Evolutionary conservation across 2,888 invertebrate species (phyloP).

Genomic region (Colostygia pectinataria): DNA sequence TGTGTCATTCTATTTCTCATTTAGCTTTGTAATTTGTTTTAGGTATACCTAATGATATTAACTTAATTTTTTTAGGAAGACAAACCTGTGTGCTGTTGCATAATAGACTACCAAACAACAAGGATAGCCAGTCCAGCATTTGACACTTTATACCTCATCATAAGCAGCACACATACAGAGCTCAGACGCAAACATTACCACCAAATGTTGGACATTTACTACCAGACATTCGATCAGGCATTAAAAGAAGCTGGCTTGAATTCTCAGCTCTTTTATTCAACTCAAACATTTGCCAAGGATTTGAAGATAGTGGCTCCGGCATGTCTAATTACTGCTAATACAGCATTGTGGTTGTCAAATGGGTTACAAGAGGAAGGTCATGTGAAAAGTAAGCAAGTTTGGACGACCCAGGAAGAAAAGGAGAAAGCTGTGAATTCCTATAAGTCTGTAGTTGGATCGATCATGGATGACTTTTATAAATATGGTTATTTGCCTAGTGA

Average conservation of each 20-base stretch:
- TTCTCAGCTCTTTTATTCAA: constrained; percentile 48
- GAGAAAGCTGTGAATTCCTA: constrained; percentile 50
- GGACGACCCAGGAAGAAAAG: constrained; percentile 50
- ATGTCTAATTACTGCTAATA: constrained; percentile 67
- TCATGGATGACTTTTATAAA: constrained; percentile 60
- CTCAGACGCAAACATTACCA: constrained; percentile 49
- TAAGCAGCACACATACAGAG: constrained; percentile 56
- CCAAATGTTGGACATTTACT: constrained; percentile 57
- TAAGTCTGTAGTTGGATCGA: constrained; percentile 51
- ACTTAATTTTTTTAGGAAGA: constrained; percentile 50
- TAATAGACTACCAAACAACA: constrained; percentile 72
- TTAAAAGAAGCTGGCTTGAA: constrained; percentile 43
- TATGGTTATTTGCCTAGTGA: constrained; percentile 50
- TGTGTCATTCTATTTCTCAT: no score
- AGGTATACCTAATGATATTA: no score
- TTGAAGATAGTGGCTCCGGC: constrained; percentile 60
- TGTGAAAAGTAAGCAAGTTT: constrained; percentile 62
- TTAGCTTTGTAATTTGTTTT: no score
- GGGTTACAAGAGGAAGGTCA: constrained; percentile 72
- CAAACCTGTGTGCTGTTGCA: constrained; percentile 57
- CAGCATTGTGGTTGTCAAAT: constrained; percentile 65
- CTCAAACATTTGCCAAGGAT: constrained; percentile 55
- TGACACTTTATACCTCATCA: constrained; percentile 64
- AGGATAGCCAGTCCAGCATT: constrained; percentile 64
- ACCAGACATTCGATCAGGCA: constrained; percentile 48